Conservation (phyloP, 1,140 invertebrate species). For the Galleria mellonella region DNA sequence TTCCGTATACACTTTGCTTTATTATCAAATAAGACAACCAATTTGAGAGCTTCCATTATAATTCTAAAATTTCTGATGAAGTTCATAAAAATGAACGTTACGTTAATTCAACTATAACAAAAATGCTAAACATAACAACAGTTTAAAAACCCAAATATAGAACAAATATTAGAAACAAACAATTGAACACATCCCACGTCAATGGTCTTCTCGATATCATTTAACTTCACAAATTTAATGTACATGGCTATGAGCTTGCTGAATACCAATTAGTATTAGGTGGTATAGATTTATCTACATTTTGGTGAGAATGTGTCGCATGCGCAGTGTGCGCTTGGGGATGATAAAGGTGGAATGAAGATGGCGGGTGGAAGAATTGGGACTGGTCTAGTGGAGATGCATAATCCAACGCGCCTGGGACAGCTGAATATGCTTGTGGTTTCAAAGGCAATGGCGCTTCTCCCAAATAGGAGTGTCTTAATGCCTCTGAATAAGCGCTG, state of each 20-base stretch:
- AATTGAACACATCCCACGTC: conserved; percentile 1
- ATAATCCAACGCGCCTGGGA: conserved; percentile 71
- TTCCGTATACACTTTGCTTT: conserved; percentile 28
- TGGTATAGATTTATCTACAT: conserved; percentile 73
- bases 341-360: conserved; percentile 93
- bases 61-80: too few species aligned
- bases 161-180: conserved; percentile 1
- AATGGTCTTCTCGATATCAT: conserved; percentile 3
- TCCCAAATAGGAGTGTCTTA: conserved; percentile 76
- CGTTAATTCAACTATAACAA: conserved; percentile 15
- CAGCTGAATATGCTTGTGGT: conserved; percentile 88
- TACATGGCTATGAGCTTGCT: conserved; percentile 80
- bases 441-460: conserved; percentile 87
- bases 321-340: conserved; percentile 76
- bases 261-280: conserved; percentile 85
- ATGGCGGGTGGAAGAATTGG: conserved; percentile 87
- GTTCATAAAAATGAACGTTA: not conserved
- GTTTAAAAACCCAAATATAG: conserved; percentile 5
- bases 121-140: conserved; percentile 39
- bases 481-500: conserved; percentile 60
- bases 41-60: not conserved
- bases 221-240: conserved; percentile 4
- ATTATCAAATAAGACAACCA: not conserved
- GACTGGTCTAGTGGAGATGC: conserved; percentile 80
- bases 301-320: conserved; percentile 58